phyloP scores from a whole-genome alignment of 2,888 invertebrate species.

The Zootermopsis nevadensis region DNA sequence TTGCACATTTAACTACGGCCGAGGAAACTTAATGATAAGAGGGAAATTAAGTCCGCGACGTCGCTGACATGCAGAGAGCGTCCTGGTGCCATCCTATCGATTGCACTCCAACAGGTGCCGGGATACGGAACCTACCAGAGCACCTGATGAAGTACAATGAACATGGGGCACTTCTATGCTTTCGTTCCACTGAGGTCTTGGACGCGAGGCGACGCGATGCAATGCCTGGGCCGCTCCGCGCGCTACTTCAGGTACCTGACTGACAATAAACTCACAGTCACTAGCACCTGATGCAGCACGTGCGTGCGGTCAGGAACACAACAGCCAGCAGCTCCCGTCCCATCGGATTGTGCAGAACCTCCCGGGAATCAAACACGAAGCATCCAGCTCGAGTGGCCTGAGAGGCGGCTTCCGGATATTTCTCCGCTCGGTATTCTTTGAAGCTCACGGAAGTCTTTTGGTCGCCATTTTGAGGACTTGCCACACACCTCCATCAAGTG shows the following conservation, averaged over 20 bases:
- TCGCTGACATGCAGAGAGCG: too few species aligned
- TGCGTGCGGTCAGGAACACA: constrained; percentile 64
- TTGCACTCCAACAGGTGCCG: constrained; percentile 99
- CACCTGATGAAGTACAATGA: constrained; percentile 99
- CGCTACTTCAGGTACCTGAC: constrained; percentile 99
- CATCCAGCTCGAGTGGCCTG: too few species aligned
- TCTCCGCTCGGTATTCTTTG: not conserved
- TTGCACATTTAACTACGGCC: too few species aligned
- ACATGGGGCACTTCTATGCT: constrained; percentile 73
- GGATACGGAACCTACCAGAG: constrained; percentile 89
- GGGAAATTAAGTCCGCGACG: too few species aligned
- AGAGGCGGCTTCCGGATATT: not conserved
- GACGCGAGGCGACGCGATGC: constrained; percentile 37
- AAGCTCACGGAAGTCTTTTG: too few species aligned
- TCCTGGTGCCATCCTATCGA: constrained; percentile 76
- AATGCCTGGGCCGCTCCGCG: constrained; percentile 77
- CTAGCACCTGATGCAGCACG: constrained; percentile 91
- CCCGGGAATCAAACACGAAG: too few species aligned
- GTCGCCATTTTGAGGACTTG: too few species aligned
- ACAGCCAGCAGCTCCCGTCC: too few species aligned
- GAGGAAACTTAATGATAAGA: too few species aligned
- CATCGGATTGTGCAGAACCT: too few species aligned
- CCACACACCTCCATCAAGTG: too few species aligned
- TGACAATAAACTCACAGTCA: constrained; percentile 74
- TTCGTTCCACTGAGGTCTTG: not conserved